Percentiles rank a stretch among this genome's conserved stretches.
Evolutionary conservation across 2,888 invertebrate species (phyloP).

Genomic region (Azorinus chamasolen): DNA sequence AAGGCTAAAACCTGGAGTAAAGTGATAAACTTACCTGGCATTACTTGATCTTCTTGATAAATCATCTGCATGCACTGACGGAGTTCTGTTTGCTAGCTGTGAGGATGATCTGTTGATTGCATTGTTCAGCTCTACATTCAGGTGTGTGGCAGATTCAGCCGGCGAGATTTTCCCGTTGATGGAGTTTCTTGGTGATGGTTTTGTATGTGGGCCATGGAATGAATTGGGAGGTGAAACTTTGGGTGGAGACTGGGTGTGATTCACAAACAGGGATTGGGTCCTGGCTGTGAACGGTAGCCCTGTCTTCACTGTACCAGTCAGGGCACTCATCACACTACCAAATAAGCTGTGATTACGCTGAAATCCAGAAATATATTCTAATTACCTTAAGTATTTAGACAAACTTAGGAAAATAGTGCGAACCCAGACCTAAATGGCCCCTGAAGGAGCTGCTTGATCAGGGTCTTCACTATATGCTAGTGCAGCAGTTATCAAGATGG

Average conservation of each 20-base stretch:
- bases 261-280: constrained; percentile 82
- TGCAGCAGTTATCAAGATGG: too few relatives aligned
- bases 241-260: constrained; percentile 73
- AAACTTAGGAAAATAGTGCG: too few relatives aligned
- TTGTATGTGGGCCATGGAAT: constrained; percentile 74
- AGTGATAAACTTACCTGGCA: constrained; percentile 66
- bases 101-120: constrained; percentile 81
- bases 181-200: constrained; percentile 78
- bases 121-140: constrained; percentile 80
- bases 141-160: constrained; percentile 77
- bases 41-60: constrained; percentile 70
- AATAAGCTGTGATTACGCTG: constrained; percentile 98
- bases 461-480: too few relatives aligned
- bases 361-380: constrained; percentile 35
- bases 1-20: too few relatives aligned
- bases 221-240: constrained; percentile 81
- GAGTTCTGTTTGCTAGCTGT: constrained; percentile 67
- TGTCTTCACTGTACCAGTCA: constrained; percentile 76
- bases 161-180: constrained; percentile 80
- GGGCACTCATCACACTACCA: constrained; percentile 91
- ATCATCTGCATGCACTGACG: constrained; percentile 68
- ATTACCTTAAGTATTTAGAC: too few relatives aligned
- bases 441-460: too few relatives aligned
- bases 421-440: too few relatives aligned
- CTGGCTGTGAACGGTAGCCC: constrained; percentile 79